phyloP scores from a whole-genome alignment of 2,113 vertebrate genomes.

The Arvicanthis niloticus region DNA sequence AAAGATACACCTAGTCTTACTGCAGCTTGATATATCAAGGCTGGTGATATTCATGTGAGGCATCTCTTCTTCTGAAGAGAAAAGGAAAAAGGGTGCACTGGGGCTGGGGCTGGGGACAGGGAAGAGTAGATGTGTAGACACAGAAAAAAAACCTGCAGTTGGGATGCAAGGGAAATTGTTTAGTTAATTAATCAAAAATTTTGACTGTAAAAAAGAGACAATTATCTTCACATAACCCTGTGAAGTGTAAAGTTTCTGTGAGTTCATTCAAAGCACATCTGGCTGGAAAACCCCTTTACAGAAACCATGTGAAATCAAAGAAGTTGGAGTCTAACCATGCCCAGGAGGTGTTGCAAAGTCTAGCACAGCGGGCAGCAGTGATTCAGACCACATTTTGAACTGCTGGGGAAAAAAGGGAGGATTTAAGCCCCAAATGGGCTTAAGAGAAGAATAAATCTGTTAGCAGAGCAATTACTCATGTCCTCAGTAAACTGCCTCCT shows the following conservation, averaged over 20 bases:
- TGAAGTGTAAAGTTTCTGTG: conserved; percentile 50
- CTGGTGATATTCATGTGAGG: no score
- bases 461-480: conserved; percentile 78
- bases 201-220: neutral
- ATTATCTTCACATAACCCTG: conserved; percentile 19
- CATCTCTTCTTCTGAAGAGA: no score
- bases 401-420: conserved; percentile 25
- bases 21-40: no score
- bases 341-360: neutral
- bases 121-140: no score
- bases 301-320: conserved; percentile 45
- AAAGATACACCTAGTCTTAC: no score
- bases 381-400: conserved; percentile 16
- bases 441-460: conserved; percentile 76
- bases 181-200: conserved; percentile 7
- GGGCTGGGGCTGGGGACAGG: no score
- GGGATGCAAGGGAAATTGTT: no score
- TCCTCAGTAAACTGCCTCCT: conserved; percentile 71
- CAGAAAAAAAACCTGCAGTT: no score
- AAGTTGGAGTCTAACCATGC: conserved; percentile 23
- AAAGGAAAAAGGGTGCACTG: no score
- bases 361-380: neutral
- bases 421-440: conserved; percentile 68
- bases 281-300: neutral
- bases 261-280: conserved; percentile 43